phyloP scores from a whole-genome alignment of 2,113 vertebrate species.

The Malurus cyaneus region DNA sequence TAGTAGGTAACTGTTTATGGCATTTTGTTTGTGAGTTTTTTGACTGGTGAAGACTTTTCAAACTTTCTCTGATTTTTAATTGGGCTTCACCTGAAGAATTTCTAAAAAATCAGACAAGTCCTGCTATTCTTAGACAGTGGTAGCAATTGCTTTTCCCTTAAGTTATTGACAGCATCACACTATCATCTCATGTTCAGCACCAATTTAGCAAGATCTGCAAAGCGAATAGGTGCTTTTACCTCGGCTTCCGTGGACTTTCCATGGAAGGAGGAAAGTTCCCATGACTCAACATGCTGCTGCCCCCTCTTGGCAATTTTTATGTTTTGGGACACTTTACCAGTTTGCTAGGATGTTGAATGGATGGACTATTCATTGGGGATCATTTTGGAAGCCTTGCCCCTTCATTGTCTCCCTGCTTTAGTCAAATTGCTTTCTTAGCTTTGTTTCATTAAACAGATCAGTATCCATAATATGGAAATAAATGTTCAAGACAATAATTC shows the following conservation, averaged over 20 bases:
- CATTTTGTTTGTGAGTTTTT: not conserved
- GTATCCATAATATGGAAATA: not conserved
- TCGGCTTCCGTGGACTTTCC: not conserved
- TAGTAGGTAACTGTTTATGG: not conserved
- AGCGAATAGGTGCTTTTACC: not conserved
- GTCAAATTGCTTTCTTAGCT: not conserved
- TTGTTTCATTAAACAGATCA: not conserved
- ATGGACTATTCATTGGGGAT: not conserved
- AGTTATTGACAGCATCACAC: not conserved
- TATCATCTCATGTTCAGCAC: not conserved
- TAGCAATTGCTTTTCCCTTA: not conserved
- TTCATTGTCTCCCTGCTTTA: not conserved
- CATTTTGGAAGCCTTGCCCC: not conserved
- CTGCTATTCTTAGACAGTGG: not conserved
- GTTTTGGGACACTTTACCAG: not conserved
- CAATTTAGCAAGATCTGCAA: not conserved
- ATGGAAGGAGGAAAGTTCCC: not conserved
- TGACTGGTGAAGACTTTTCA: not conserved
- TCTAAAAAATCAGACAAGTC: not conserved
- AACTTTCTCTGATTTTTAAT: slow-evolving; percentile 8
- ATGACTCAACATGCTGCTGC: not conserved
- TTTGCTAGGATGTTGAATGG: not conserved
- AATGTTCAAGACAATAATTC: not conserved
- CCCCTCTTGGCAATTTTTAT: not conserved
- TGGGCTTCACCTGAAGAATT: not conserved